Conservation (phyloP, 2,888 invertebrate species). For the Venusia cambrica region DNA sequence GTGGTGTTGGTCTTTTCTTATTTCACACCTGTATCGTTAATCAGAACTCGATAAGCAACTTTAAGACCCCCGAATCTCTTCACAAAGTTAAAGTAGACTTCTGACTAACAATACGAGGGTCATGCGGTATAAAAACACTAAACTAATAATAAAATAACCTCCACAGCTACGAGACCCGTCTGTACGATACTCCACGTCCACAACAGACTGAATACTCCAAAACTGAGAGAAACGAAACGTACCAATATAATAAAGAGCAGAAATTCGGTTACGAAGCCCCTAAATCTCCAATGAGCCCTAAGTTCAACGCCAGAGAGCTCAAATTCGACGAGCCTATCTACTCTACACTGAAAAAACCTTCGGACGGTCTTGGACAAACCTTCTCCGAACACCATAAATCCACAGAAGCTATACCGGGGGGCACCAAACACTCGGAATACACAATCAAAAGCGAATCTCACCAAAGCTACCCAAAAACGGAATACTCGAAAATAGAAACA, state of each 20-base stretch:
- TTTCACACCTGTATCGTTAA: too few species aligned
- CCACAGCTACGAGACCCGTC: slow-evolving; percentile 78
- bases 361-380: slow-evolving; percentile 66
- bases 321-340: slow-evolving; percentile 72
- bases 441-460: slow-evolving; percentile 67
- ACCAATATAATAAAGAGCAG: slow-evolving; percentile 52
- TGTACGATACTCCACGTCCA: slow-evolving; percentile 76
- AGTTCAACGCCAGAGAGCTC: slow-evolving; percentile 74
- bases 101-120: too few species aligned
- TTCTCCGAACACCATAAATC: slow-evolving; percentile 70
- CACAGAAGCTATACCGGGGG: slow-evolving; percentile 68
- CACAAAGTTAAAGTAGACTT: too few species aligned
- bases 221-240: slow-evolving; percentile 56
- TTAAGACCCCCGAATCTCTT: too few species aligned
- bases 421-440: slow-evolving; percentile 65
- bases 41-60: too few species aligned
- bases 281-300: slow-evolving; percentile 68
- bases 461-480: slow-evolving; percentile 63
- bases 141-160: slow-evolving; percentile 44
- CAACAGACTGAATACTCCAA: slow-evolving; percentile 48
- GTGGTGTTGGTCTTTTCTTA: slow-evolving; percentile 25
- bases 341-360: slow-evolving; percentile 61
- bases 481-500: slow-evolving; percentile 55
- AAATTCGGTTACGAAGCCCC: slow-evolving; percentile 62
- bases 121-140: slow-evolving; percentile 9